Conservation (phyloP, 2,797 vertebrate species). For the Rousettus madagascariensis region DNA sequence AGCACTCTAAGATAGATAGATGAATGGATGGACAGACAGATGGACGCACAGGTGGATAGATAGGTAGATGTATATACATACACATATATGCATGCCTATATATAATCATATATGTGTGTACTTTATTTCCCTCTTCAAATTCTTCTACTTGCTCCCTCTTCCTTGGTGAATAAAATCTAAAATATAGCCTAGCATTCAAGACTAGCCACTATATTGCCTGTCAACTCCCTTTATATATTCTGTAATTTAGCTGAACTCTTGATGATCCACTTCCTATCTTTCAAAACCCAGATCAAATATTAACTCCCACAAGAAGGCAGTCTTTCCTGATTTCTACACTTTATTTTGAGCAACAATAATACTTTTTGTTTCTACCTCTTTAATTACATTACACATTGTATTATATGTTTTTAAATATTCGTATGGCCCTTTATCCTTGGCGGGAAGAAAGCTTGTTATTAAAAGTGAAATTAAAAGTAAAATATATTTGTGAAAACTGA, state of each 20-base stretch:
- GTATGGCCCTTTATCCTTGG: not conserved
- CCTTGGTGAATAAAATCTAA: conserved; percentile 25
- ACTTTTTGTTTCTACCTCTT: not conserved
- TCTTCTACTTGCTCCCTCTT: not conserved
- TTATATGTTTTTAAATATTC: not conserved
- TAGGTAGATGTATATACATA: no score
- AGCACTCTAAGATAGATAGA: not conserved
- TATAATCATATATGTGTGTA: not conserved
- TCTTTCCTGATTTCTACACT: conserved; percentile 3
- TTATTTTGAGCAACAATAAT: not conserved
- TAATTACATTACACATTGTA: not conserved
- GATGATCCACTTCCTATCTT: not conserved
- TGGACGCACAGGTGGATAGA: not conserved
- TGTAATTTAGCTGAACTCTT: not conserved
- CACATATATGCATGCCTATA: not conserved
- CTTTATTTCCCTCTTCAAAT: not conserved
- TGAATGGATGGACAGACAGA: not conserved
- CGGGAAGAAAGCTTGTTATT: not conserved
- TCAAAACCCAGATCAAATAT: conserved; percentile 19
- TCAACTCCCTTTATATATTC: not conserved
- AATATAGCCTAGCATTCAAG: not conserved
- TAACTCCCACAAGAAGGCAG: not conserved
- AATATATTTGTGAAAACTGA: not conserved
- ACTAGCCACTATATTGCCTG: not conserved
- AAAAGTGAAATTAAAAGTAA: not conserved